Base-by-base conservation (phyloP, 2,888 invertebrate genomes). In the Drosophila lutescens region DNA sequence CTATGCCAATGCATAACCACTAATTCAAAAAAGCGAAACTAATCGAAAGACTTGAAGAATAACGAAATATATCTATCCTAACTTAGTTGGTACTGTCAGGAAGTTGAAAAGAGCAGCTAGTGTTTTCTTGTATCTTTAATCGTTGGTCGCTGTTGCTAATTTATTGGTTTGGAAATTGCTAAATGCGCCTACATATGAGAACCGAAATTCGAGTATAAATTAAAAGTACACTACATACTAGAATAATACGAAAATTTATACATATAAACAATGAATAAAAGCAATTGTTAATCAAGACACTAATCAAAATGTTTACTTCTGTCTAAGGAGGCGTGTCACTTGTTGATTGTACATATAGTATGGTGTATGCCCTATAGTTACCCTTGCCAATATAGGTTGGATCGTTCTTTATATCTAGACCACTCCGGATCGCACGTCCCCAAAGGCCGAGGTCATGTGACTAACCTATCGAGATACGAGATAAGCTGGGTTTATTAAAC, bases 201-300 rank as follows among this genome's bases (percentile, higher is more conserved):
- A 68, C 55, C 20, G 26, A 49, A 53, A 55, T 49, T 44, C 57
- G 41, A 67, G 66, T 57, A 67, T 60, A 57, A 40, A 46, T 54
- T 23, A 34, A 36, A 23, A 36, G 6, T 38, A 54, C n/a, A 15
- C 57, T 54, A 55, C 46, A 32, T 40, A 41, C 50, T 55, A 62
- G 53, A 58, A 53, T n/a, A 53, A 32, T 77, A 74, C 53, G 65
- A 53, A 47, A 53, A 49, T 65, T 63, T 66, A 51, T 59, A 44
- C 47, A 54, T 32, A 53, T 57, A 67, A 57, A 73, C 34, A 63
- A 50, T 72, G 66, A 77, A 75, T 61, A 81, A 78, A 80, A 67
- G 66, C 80, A 88, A 83, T 80, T 83, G 73, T 88, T 88, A 83
- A 83, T 78, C 79, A 66, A 68, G 72, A 83, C 55, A 74, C 56